phyloP scores from a whole-genome alignment of 2,113 vertebrate species.

The Callopanchax toddi region DNA sequence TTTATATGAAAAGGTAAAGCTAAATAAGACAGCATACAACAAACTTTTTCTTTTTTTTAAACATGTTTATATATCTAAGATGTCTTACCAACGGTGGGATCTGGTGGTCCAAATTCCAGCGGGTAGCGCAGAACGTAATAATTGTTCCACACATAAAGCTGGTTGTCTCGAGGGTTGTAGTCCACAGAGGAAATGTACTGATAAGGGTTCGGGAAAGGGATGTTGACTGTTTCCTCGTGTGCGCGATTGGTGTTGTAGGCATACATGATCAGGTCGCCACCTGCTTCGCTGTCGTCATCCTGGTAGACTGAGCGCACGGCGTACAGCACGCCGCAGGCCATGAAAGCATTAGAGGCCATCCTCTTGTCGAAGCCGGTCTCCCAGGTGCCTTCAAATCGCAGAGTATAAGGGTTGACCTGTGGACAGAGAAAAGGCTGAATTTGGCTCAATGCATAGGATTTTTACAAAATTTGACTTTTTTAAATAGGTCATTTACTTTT shows the following conservation, averaged over 20 bases:
- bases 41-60: no score
- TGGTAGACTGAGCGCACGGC: slow-evolving; percentile 92
- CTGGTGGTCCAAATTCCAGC: slow-evolving; percentile 89
- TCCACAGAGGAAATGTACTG: slow-evolving; percentile 94
- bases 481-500: no score
- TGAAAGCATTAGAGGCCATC: slow-evolving; percentile 94
- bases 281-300: slow-evolving; percentile 92
- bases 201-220: slow-evolving; percentile 94
- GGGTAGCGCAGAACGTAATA: slow-evolving; percentile 91
- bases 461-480: no score
- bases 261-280: slow-evolving; percentile 88
- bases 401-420: slow-evolving; percentile 91
- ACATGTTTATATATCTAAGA: no score
- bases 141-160: slow-evolving; percentile 98
- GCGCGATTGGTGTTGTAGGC: slow-evolving; percentile 92
- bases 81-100: slow-evolving; percentile 83
- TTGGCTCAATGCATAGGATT: background rate
- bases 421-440: background rate
- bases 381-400: slow-evolving; percentile 95
- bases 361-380: slow-evolving; percentile 94
- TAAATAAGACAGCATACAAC: no score
- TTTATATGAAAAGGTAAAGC: slow-evolving; percentile 49
- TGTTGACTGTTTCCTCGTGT: slow-evolving; percentile 83
- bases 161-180: slow-evolving; percentile 95
- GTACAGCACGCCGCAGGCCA: slow-evolving; percentile 94